Evolutionary conservation across 2,113 vertebrate genomes (phyloP), one percentile per base, ranked within the genome.

Genomic region (Nycticorax nycticorax): DNA sequence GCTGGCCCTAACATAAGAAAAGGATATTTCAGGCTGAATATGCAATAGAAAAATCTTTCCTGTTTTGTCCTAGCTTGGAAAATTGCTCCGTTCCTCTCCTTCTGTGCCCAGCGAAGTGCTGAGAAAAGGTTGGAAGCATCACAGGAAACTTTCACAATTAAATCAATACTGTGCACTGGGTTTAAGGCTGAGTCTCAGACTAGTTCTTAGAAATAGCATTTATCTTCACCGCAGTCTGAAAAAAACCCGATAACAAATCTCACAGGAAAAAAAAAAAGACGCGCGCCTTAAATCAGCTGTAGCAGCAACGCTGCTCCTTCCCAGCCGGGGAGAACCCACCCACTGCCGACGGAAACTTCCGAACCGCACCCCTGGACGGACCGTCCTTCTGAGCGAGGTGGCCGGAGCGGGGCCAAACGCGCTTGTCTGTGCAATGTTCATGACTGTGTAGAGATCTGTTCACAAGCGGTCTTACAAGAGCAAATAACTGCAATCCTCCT

Each of bases 281-380:
- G 63, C 18, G 72, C 80, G 89, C 75, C 56, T 56, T 5, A 1
- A 27, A 53, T 18, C 13, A 26, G 43, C 68, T 21, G 3, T 5
- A 41, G 30, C 66, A 52, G 80, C 66, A 74, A 11, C 56, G 3
- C 0, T 0, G 57, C 30, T n/a, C 14, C 79, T 47, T 14, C 67
- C 53, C 63, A 47, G 35, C 22, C 9, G 24, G 37, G 14, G n/a
- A 52, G 52, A 35, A 12, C 53, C 7, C 3, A 24, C 23, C 15
- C 32, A 2, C 17, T 9, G 52, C 79, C 27, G 48, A 9, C 4
- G 59, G 30, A 37, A 35, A 10, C 52, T 9, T 32, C 55, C 43
- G 14, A 8, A 33, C 9, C 37, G 27, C 79, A 56, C 0, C 30
- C 1, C 33, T 8, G 16, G 47, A 2, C 37, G 66, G 6, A 2